phyloP scores from a whole-genome alignment of 2,113 vertebrate species.

The Anser brachyrhynchus region DNA sequence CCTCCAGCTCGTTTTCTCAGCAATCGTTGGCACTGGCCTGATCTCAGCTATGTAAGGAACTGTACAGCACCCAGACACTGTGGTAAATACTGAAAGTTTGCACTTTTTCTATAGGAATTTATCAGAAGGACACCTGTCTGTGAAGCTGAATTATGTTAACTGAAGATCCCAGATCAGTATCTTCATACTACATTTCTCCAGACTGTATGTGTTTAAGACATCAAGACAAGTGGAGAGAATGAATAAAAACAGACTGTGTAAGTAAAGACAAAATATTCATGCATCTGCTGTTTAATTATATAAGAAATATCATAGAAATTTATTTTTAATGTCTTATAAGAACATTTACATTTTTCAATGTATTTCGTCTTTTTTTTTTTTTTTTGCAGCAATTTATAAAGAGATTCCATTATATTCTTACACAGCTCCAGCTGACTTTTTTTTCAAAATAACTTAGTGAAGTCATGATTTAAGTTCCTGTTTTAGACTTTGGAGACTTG shows the following conservation, averaged over 20 bases:
- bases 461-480: neutral
- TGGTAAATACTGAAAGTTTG: neutral
- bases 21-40: rapidly evolving
- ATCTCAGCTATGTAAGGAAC: neutral
- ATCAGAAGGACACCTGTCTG: neutral
- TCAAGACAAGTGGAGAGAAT: neutral
- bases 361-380: neutral
- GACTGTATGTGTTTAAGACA: neutral
- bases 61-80: neutral
- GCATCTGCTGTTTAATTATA: neutral
- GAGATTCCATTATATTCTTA: neutral
- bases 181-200: neutral
- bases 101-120: neutral
- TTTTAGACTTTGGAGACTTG: neutral
- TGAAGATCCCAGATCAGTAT: neutral
- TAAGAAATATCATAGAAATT: neutral
- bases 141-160: neutral
- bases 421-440: neutral
- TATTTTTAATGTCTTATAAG: neutral
- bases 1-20: neutral
- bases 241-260: neutral
- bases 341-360: neutral
- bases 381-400: neutral
- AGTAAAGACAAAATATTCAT: constrained; percentile 6
- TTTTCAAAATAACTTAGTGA: neutral